These are phyloP conservation scores for Pangasius krempfi DNA, from an alignment of 2,797 vertebrate species.

Conservation along the genomic window DNA sequence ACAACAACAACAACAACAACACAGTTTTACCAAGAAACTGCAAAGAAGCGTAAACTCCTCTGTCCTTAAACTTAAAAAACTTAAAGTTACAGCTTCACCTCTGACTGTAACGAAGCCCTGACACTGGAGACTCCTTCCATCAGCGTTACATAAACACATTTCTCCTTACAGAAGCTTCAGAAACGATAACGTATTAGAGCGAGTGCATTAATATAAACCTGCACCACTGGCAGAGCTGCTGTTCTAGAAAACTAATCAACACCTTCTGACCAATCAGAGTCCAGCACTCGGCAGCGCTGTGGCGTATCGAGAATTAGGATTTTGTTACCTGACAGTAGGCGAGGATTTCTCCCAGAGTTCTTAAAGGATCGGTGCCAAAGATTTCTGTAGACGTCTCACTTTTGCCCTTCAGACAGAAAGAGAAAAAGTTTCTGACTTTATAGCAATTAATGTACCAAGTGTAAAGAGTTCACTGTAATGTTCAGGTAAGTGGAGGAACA, in stretches of 20 bases:
- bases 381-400: slow-evolving; percentile 41
- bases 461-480: background rate
- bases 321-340: slow-evolving; percentile 61
- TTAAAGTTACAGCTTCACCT: background rate
- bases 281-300: background rate
- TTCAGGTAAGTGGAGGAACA: background rate
- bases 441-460: background rate
- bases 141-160: background rate
- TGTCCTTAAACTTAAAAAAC: background rate
- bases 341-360: slow-evolving; percentile 63
- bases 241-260: background rate
- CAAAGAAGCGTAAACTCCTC: background rate
- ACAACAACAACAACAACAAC: too few species aligned
- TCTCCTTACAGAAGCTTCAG: background rate
- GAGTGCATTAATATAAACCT: background rate
- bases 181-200: background rate
- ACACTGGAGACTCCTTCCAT: background rate
- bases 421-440: background rate
- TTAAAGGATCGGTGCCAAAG: slow-evolving; percentile 54
- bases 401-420: slow-evolving; percentile 35
- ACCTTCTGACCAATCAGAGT: background rate
- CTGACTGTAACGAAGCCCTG: background rate
- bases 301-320: background rate
- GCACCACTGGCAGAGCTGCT: background rate
- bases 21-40: background rate